A percentile compares a stretch with the other conserved stretches of the same genome.
Evolutionary conservation across 2,888 invertebrate species (phyloP).

Genomic region (Hoplodrina ambigua): DNA sequence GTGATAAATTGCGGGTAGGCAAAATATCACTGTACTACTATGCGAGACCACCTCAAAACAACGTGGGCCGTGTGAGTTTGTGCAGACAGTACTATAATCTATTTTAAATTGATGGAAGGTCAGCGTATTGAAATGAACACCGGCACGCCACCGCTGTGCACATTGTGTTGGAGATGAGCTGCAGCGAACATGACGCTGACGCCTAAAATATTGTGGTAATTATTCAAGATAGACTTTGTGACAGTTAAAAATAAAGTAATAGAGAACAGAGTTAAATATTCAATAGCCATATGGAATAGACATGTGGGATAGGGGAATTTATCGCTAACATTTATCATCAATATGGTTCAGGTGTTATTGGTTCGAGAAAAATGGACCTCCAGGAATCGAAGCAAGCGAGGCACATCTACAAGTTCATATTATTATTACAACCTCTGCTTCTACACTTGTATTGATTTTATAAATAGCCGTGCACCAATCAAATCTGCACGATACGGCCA

Average conservation of each 20-base stretch:
- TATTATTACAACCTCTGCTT: conserved; percentile 10
- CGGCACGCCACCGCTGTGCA: conserved; percentile 54
- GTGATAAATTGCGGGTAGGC: conserved; percentile 45
- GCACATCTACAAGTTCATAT: not conserved
- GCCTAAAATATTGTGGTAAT: conserved; percentile 36
- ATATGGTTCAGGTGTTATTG: not conserved
- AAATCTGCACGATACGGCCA: conserved; percentile 59
- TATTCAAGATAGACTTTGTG: conserved; percentile 28
- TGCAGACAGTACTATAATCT: conserved; percentile 73
- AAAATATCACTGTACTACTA: conserved; percentile 50
- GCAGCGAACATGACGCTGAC: conserved; percentile 49
- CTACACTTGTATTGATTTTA: conserved; percentile 39
- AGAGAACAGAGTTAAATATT: not conserved
- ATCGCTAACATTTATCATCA: not conserved
- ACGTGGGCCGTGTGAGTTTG: conserved; percentile 57
- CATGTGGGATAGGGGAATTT: not conserved
- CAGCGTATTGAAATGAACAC: conserved; percentile 73
- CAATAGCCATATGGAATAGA: not conserved
- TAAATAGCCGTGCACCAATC: conserved; percentile 44
- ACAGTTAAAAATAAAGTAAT: conserved; percentile 36
- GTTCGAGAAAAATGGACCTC: not conserved
- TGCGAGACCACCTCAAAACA: conserved; percentile 63
- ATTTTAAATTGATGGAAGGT: conserved; percentile 88
- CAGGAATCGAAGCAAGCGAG: not conserved
- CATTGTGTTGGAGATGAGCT: conserved; percentile 62